Conservation (phyloP, 2,888 invertebrate genomes). For the Axea sp. region DNA sequence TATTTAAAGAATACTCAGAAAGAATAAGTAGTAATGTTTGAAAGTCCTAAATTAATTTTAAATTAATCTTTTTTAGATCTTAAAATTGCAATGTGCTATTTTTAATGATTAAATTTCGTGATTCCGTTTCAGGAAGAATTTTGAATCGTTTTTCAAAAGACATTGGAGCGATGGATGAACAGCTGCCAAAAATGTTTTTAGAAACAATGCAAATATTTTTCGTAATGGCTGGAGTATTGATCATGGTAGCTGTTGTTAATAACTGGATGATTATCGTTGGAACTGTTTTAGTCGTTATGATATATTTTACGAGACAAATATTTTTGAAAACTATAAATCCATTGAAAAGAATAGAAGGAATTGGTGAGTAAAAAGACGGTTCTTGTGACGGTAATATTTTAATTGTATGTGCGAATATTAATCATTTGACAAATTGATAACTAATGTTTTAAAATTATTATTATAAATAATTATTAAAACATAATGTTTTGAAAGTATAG, state of each 20-base stretch:
- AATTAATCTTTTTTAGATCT: too few species aligned
- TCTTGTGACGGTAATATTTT: too few species aligned
- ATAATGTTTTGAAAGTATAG: too few species aligned
- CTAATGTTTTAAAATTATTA: too few species aligned
- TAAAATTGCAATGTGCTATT: too few species aligned
- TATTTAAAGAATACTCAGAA: too few species aligned
- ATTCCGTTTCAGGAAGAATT: slow-evolving; percentile 82
- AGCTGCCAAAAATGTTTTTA: slow-evolving; percentile 81
- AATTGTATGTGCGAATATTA: too few species aligned
- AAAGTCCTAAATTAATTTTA: too few species aligned
- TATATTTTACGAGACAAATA: slow-evolving; percentile 83
- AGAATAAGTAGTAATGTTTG: too few species aligned
- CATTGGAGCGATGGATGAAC: slow-evolving; percentile 83
- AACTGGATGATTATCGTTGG: slow-evolving; percentile 85
- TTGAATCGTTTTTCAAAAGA: slow-evolving; percentile 90
- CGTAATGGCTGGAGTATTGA: slow-evolving; percentile 79
- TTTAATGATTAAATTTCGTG: too few species aligned
- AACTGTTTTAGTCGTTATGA: slow-evolving; percentile 82
- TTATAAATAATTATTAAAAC: too few species aligned
- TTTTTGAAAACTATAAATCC: slow-evolving; percentile 87
- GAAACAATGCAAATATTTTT: slow-evolving; percentile 81
- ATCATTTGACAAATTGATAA: too few species aligned
- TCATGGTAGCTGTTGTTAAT: slow-evolving; percentile 81
- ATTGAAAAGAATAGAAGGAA: slow-evolving; percentile 84
- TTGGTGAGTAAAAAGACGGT: slow-evolving; percentile 79